phyloP scores from a whole-genome alignment of 2,888 invertebrate genomes.

The Podabrus alpinus region DNA sequence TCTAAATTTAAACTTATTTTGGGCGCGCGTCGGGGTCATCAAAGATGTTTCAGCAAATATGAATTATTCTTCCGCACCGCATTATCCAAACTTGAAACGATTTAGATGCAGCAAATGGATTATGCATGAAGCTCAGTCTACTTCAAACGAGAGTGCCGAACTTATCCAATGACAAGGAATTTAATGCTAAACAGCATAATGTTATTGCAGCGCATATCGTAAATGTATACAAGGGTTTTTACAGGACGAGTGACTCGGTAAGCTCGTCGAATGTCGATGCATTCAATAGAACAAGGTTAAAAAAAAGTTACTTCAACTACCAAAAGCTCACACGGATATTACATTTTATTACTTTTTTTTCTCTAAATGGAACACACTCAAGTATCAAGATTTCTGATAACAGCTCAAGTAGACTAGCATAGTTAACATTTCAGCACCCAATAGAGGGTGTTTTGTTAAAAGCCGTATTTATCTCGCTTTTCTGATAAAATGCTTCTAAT shows the following conservation, averaged over 20 bases:
- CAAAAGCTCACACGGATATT: not conserved
- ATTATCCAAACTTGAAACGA: constrained; percentile 8
- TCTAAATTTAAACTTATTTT: not conserved
- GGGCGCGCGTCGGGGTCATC: not conserved
- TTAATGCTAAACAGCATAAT: constrained; percentile 37
- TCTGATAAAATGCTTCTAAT: constrained; percentile 23
- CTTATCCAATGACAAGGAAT: constrained; percentile 33
- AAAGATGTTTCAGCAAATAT: not conserved
- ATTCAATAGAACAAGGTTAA: constrained; percentile 13
- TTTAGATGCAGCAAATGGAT: constrained; percentile 21
- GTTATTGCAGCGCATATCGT: constrained; percentile 31
- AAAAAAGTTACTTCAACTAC: not conserved
- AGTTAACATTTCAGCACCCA: constrained; percentile 35
- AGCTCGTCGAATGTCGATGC: constrained; percentile 17
- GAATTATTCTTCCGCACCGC: not conserved
- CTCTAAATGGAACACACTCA: not conserved
- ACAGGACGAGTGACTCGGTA: constrained; percentile 25
- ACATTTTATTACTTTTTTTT: not conserved
- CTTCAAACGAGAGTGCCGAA: constrained; percentile 21
- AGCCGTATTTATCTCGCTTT: constrained; percentile 29
- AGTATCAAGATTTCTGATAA: not conserved
- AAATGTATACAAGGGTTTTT: constrained; percentile 31
- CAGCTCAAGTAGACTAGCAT: not conserved
- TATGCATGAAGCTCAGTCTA: constrained; percentile 24
- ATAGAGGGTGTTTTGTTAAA: constrained; percentile 32